Conservation (phyloP, 2,797 vertebrate species). For the Eulemur mongoz region DNA sequence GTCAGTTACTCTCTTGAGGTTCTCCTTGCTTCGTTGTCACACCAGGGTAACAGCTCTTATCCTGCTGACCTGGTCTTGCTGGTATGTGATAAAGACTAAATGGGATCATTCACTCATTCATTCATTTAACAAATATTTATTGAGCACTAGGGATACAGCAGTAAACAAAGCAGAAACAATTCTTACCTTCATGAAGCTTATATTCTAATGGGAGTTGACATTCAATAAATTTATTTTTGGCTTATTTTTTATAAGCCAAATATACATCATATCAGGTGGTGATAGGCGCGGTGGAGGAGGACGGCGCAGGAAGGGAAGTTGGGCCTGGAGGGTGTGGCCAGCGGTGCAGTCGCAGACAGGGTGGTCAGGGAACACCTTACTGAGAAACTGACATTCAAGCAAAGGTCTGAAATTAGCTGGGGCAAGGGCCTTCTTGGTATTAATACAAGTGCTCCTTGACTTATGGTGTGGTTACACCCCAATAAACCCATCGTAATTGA, state of each 20-base stretch:
- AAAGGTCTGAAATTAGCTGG: not conserved
- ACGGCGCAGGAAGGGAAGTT: not conserved
- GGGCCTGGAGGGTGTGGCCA: accelerated
- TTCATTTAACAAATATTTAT: not conserved
- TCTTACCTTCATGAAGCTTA: not conserved
- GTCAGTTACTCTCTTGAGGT: not conserved
- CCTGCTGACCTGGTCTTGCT: not conserved
- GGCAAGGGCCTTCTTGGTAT: not conserved
- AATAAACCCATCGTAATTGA: not conserved
- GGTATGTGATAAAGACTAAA: not conserved
- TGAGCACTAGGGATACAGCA: not conserved
- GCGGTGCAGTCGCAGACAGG: accelerated
- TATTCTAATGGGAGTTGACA: not conserved
- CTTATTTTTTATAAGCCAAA: not conserved
- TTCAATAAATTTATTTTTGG: not conserved
- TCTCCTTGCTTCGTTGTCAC: not conserved
- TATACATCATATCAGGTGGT: not conserved
- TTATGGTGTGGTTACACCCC: not conserved
- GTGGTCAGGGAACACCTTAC: not conserved
- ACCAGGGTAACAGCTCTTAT: not conserved
- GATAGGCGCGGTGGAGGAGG: accelerated
- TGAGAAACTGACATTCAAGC: not conserved
- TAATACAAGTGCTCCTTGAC: not conserved
- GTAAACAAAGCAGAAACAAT: not conserved
- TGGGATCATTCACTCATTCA: not conserved